Evolutionary conservation across 2,888 invertebrate species (phyloP).

Genomic region (Amblyjoppa proteus): DNA sequence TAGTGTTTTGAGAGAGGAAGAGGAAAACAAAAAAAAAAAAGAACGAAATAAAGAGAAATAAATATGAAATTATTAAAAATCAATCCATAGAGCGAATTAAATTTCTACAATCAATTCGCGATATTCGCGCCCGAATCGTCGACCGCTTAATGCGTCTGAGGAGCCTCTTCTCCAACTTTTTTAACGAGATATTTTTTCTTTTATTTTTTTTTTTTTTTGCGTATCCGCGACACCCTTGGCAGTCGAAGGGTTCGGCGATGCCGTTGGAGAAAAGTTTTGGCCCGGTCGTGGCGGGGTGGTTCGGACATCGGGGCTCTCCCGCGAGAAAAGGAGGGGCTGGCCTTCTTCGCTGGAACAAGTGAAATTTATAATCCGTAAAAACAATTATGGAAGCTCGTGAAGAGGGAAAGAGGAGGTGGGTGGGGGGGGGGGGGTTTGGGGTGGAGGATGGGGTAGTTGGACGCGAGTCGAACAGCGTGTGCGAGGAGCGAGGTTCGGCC

Average conservation of each 20-base stretch:
- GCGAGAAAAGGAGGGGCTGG: slow-evolving; percentile 49
- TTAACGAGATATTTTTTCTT: slow-evolving; percentile 18
- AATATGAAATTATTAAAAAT: not conserved
- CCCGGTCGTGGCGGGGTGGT: slow-evolving; percentile 21
- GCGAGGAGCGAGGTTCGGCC: slow-evolving; percentile 69
- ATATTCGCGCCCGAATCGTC: slow-evolving; percentile 40
- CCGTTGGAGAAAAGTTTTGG: slow-evolving; percentile 49
- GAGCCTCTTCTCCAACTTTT: slow-evolving; percentile 21
- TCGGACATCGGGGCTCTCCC: slow-evolving; percentile 48
- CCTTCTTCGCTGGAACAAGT: slow-evolving; percentile 67
- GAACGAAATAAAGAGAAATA: too few species aligned
- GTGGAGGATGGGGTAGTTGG: not conserved
- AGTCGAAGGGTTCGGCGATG: slow-evolving; percentile 17
- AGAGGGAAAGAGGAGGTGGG: not conserved
- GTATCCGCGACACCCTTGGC: not conserved
- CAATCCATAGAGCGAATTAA: not conserved
- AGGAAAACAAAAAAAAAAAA: too few species aligned
- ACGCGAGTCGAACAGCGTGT: slow-evolving; percentile 35
- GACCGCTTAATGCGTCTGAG: slow-evolving; percentile 37
- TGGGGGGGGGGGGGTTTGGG: not conserved
- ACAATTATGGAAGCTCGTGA: slow-evolving; percentile 80
- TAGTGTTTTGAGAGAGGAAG: not conserved
- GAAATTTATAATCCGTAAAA: slow-evolving; percentile 84
- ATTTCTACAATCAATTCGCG: slow-evolving; percentile 27
- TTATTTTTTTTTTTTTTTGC: not conserved